phyloP scores from a whole-genome alignment of 2,797 vertebrate genomes.

The Eremophila alpestris region DNA sequence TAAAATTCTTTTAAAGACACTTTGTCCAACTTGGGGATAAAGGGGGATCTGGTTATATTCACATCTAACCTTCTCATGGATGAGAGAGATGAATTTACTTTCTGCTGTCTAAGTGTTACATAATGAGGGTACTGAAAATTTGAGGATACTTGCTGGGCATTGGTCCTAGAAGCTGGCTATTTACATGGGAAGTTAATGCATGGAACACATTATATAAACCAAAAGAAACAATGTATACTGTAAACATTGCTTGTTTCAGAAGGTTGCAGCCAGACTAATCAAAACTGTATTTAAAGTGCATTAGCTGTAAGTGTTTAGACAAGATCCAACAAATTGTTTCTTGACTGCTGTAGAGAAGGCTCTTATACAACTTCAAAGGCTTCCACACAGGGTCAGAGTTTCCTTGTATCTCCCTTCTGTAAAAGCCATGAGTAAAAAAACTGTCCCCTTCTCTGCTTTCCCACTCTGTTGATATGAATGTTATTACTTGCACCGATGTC shows the following conservation, averaged over 20 bases:
- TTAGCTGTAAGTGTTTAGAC: slow-evolving; percentile 34
- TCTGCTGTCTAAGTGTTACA: background rate
- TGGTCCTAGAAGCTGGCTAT: background rate
- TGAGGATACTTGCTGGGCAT: background rate
- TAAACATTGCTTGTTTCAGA: slow-evolving; percentile 6
- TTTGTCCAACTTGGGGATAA: background rate
- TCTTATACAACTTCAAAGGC: background rate
- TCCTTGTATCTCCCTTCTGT: background rate
- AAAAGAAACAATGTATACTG: background rate
- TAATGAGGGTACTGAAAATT: background rate
- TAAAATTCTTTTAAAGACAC: background rate
- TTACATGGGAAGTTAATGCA: background rate
- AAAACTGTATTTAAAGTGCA: background rate
- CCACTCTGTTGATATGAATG: background rate
- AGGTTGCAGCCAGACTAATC: background rate
- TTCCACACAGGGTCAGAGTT: background rate
- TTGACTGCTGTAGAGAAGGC: background rate
- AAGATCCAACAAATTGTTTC: background rate
- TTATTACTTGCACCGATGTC: background rate
- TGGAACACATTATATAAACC: background rate
- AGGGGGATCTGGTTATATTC: background rate
- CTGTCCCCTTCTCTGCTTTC: background rate
- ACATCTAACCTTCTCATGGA: background rate
- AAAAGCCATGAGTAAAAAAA: background rate
- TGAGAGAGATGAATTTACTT: background rate